Base-by-base conservation (phyloP, 92 coral and sea anemone species). In the Porites evermanni region DNA sequence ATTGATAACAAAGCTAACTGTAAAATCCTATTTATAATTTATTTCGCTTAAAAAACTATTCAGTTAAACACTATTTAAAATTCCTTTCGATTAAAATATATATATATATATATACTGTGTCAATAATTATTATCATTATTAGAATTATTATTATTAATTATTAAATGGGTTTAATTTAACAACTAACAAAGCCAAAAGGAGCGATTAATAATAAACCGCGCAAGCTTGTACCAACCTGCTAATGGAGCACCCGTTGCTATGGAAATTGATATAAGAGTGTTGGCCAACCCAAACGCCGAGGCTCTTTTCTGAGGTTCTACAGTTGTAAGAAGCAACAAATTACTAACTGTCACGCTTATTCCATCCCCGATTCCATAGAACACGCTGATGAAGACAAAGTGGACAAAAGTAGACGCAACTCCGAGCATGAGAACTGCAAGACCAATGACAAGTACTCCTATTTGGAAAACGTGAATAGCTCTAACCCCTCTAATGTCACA, bases 231-330 rank as follows among this genome's bases (percentile, higher is more conserved):
- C 47, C 47, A 38, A 65, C 84, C 84, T 53, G 64, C 53, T 66
- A 79, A 47, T 11, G 75, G 84, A 20, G 84, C 73, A 44, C 84
- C 74, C 17, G 63, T 53, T 51, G 75, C 74, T 12, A 47, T 6
- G 73, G 75, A 79, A 66, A 79, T 47, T 13, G 84, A 79, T 32
- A 66, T 67, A 11, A 79, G 63, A 59, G 20, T 1, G 50, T 66
- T 79, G 50, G 74, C 84, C 84, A 79, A 53, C 52, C 84, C 84
- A 7, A 79, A 66, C 20, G 84, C 84, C 6, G 84, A 65, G 14
- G 84, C 84, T 66, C 84, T 54, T 29, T 53, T 67, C 13, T 23
- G 14, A 26, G 73, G 63, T 67, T 79, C 75, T 50, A 79, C 84
- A 9, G 75, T 53, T 13, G 73, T 79, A 14, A 79, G 84, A 44